Base-by-base conservation (phyloP, 2,888 invertebrate species). In the Morpho helenor region DNA sequence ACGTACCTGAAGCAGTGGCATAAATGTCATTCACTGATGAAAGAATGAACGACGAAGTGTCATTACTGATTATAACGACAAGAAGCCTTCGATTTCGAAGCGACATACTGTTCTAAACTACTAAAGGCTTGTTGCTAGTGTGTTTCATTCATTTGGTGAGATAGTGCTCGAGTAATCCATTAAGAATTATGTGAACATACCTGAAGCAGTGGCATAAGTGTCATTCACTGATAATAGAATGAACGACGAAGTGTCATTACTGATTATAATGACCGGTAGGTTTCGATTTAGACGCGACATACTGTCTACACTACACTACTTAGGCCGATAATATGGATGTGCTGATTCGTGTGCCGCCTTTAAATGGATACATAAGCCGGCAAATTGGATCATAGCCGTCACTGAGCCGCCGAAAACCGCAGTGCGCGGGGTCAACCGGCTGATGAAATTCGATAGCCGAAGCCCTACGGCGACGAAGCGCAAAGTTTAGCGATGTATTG, bases 371-470 rank as follows among this genome's bases (percentile, higher is more conserved):
- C 48, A 46, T 57, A 57, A 62, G 43, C 44, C 31, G 31, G 5
- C 62, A 71, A 78, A 77, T 72, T 73, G 72, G 75, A 74, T 70
- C 76, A 73, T 63, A 66, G 70, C 62, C 69, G 72, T 55, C 64
- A 64, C 56, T 56, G 53, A 58, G 73, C 72, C 74, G 74, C 70
- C 66, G 60, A 72, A 74, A 76, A 79, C 81, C 83, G 71, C 82
- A 82, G 68, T 63, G 49, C 43, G 66, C 67, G 65, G 68, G 73
- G 69, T 75, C 73, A 70, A 68, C 63, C 69, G 70, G 70, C 70
- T 68, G 69, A 68, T 75, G 83, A 74, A 81, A 84, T 71, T 61
- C 65, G 74, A 84, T 73, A 67, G 56, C 31, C 31, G 79, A 83
- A 82, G 76, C 77, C 80, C 57, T 74, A 76, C 62, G 52, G 59